Percentiles rank a stretch among this genome's conserved stretches.
phyloP scores from a whole-genome alignment of 2,888 invertebrate species.

The Sinodicranocentrus sp. region DNA sequence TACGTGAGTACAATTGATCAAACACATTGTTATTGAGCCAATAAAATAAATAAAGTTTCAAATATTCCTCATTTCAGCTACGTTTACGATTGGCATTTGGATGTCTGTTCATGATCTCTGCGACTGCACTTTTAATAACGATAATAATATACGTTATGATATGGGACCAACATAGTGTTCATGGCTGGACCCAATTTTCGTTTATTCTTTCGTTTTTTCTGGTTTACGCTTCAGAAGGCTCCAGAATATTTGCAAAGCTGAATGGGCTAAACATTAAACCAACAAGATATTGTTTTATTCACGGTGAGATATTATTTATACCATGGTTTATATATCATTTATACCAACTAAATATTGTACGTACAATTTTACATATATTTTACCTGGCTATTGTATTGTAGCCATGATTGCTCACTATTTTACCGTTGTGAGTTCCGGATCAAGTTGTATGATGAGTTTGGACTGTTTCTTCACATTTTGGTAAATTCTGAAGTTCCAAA shows the following conservation, averaged over 20 bases:
- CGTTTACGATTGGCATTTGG: not conserved
- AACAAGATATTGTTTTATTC: conserved; percentile 6
- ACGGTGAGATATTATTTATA: conserved; percentile 19
- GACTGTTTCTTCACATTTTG: conserved; percentile 49
- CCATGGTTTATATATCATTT: too few species aligned
- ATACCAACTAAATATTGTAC: not conserved
- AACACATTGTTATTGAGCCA: too few species aligned
- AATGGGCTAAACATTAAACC: conserved; percentile 41
- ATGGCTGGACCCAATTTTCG: conserved; percentile 46
- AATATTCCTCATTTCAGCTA: too few species aligned
- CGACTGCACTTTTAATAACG: not conserved
- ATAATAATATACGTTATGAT: conserved; percentile 35
- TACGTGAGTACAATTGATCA: conserved; percentile 28
- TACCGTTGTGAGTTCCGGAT: conserved; percentile 3
- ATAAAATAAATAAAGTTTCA: too few species aligned
- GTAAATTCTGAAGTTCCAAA: conserved; percentile 19
- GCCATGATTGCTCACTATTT: conserved; percentile 37
- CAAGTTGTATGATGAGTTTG: conserved; percentile 38
- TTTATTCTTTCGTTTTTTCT: conserved; percentile 15
- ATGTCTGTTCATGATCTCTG: conserved; percentile 11
- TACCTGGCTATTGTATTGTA: too few species aligned
- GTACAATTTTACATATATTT: too few species aligned
- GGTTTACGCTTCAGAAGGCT: conserved; percentile 8
- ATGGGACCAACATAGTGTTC: conserved; percentile 22
- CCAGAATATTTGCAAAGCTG: conserved; percentile 35